Evolutionary conservation across 2,888 invertebrate species (phyloP).

Genomic region (Lycaena phlaeas): DNA sequence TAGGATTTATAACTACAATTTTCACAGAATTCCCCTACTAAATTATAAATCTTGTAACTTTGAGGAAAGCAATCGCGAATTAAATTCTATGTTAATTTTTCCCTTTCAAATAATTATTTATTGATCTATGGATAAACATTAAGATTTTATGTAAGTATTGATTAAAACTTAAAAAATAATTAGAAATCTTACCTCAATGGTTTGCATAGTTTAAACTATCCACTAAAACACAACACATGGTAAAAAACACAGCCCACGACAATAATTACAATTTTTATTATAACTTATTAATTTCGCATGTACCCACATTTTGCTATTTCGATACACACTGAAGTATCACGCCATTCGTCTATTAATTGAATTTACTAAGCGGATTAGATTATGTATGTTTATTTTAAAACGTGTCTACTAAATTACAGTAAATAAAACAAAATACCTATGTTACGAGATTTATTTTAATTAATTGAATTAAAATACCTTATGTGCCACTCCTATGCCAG

Average conservation of each 20-base stretch:
- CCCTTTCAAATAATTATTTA: too few species aligned
- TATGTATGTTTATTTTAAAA: neutral
- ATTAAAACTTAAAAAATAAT: neutral
- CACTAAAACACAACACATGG: slow-evolving; percentile 2
- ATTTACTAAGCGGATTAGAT: slow-evolving; percentile 4
- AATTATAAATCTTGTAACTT: too few species aligned
- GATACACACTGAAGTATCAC: neutral
- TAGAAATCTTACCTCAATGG: neutral
- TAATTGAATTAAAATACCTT: neutral
- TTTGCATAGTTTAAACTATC: neutral
- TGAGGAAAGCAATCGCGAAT: too few species aligned
- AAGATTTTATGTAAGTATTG: too few species aligned
- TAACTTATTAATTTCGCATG: neutral
- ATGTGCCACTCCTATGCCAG: too few species aligned
- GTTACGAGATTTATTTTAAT: neutral
- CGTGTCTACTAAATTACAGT: too few species aligned
- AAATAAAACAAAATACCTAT: neutral
- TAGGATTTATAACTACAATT: too few species aligned
- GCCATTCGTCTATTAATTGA: neutral
- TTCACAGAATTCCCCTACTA: too few species aligned
- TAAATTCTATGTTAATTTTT: too few species aligned
- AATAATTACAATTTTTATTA: neutral
- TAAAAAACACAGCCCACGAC: neutral
- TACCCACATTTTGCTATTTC: slow-evolving; percentile 4
- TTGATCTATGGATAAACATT: too few species aligned